Evolutionary conservation across 2,113 vertebrate genomes (phyloP).

Genomic region (Saiga tatarica): DNA sequence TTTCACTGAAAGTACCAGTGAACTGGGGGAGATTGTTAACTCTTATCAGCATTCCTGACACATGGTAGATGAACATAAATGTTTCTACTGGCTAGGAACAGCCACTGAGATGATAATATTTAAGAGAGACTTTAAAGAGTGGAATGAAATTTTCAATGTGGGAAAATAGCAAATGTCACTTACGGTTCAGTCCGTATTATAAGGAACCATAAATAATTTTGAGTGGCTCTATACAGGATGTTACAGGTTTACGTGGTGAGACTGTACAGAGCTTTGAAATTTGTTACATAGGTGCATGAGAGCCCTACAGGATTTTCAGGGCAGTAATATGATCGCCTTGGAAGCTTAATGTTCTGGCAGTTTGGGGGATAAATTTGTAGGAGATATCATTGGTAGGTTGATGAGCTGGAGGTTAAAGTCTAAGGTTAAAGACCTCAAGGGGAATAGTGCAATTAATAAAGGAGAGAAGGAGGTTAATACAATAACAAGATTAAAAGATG

Average conservation of each 20-base stretch:
- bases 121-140: neutral
- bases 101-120: neutral
- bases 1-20: neutral
- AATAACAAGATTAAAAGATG: neutral
- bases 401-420: neutral
- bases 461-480: neutral
- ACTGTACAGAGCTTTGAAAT: neutral
- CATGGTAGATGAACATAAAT: neutral
- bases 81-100: neutral
- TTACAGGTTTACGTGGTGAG: neutral
- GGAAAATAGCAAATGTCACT: neutral
- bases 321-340: neutral
- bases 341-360: neutral
- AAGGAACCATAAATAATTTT: neutral
- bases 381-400: neutral
- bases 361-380: neutral
- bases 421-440: neutral
- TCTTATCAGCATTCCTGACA: neutral
- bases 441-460: neutral
- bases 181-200: neutral
- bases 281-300: neutral
- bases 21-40: neutral
- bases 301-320: neutral
- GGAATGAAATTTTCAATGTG: neutral
- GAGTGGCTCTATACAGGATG: neutral